Percentiles rank a stretch among this genome's conserved stretches.
phyloP scores from a whole-genome alignment of 2,888 invertebrate species.

The Drosophila limbata region DNA sequence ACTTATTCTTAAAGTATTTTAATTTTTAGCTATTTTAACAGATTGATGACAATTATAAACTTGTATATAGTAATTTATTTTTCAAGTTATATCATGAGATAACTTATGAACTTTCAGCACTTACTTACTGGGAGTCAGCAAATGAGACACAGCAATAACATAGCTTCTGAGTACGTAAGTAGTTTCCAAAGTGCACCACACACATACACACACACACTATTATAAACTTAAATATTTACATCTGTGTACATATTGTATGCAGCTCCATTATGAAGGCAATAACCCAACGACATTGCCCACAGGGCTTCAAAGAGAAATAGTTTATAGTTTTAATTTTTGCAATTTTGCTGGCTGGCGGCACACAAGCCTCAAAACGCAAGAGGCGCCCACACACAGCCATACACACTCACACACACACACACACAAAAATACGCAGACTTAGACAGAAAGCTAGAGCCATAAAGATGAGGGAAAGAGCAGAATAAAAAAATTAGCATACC shows the following conservation, averaged over 20 bases:
- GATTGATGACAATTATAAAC: no score
- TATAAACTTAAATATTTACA: slow-evolving; percentile 20
- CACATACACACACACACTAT: slow-evolving; percentile 16
- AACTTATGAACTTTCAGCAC: no score
- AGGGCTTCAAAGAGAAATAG: slow-evolving; percentile 61
- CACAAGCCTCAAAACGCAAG: slow-evolving; percentile 21
- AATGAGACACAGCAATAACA: not conserved
- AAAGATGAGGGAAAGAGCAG: slow-evolving; percentile 30
- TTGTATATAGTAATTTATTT: no score
- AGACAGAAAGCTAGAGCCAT: slow-evolving; percentile 18
- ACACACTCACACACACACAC: not conserved
- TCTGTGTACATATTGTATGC: slow-evolving; percentile 23
- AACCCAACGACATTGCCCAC: slow-evolving; percentile 53
- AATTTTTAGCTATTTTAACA: no score
- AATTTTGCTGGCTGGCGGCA: slow-evolving; percentile 60
- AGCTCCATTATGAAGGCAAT: slow-evolving; percentile 67
- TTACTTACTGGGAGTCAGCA: not conserved
- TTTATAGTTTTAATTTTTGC: slow-evolving; percentile 76
- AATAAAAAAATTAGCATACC: slow-evolving; percentile 75
- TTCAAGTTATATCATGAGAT: no score
- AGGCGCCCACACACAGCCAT: not conserved
- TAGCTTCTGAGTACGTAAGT: not conserved
- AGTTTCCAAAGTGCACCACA: slow-evolving; percentile 26
- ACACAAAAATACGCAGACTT: not conserved
- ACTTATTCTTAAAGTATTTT: no score